A percentile compares a stretch with the other conserved stretches of the same genome.
Conservation (phyloP, 2,888 invertebrate species). For the Toxonevra muliebris region DNA sequence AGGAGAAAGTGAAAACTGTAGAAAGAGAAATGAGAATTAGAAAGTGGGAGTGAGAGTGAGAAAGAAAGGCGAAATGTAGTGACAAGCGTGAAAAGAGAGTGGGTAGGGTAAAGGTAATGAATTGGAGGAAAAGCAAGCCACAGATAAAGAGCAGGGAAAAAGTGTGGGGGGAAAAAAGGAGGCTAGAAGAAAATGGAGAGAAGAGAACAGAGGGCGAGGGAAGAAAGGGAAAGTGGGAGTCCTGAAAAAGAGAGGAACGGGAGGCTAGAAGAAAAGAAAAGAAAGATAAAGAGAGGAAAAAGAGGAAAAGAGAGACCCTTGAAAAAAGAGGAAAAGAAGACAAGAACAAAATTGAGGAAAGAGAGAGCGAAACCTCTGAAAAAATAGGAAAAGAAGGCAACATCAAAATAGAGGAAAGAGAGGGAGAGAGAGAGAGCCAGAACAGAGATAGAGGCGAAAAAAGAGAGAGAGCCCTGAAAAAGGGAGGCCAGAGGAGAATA, state of each 20-base stretch:
- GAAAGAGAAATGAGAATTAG: too few relatives aligned
- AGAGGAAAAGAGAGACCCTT: too few relatives aligned
- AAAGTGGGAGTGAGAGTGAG: too few relatives aligned
- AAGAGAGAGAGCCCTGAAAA: too few relatives aligned
- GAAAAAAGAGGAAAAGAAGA: background rate
- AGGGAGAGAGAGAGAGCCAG: too few relatives aligned
- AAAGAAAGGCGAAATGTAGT: too few relatives aligned
- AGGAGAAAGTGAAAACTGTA: too few relatives aligned
- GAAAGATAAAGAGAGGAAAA: background rate
- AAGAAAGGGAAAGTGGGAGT: background rate
- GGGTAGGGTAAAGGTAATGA: background rate
- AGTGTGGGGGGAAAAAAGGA: background rate
- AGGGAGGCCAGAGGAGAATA: too few relatives aligned
- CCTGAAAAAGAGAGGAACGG: background rate
- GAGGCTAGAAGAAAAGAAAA: background rate
- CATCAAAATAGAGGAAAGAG: too few relatives aligned
- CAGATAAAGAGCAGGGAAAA: background rate
- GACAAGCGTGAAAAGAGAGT: background rate
- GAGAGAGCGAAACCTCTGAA: background rate
- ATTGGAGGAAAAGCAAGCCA: too few relatives aligned
- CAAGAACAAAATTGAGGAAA: background rate
- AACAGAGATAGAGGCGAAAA: too few relatives aligned
- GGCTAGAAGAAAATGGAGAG: background rate
- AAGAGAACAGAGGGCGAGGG: background rate
- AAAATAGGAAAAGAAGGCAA: background rate